Evolutionary conservation across 2,888 invertebrate species (phyloP).

Genomic region (Bhutanitis thaidina): DNA sequence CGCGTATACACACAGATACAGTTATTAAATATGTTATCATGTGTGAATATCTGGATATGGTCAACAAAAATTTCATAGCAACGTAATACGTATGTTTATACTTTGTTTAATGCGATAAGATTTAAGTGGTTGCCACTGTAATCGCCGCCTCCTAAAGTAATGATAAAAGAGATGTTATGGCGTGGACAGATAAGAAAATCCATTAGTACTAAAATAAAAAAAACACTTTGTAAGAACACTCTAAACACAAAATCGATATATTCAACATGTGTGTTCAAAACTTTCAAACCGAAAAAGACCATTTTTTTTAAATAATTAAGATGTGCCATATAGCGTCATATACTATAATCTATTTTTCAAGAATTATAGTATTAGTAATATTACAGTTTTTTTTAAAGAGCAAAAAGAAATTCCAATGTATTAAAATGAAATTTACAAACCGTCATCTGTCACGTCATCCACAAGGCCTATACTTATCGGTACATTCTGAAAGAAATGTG

Average conservation of each 20-base stretch:
- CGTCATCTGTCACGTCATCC: not conserved
- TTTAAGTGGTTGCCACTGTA: conserved; percentile 20
- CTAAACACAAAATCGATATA: not conserved
- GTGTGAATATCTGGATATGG: not conserved
- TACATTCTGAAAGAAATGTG: conserved; percentile 25
- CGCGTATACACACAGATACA: not conserved
- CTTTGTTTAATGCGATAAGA: conserved; percentile 16
- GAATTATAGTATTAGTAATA: no score
- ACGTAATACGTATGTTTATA: conserved; percentile 30
- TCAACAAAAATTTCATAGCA: conserved; percentile 39
- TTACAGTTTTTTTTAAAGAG: no score
- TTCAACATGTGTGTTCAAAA: not conserved
- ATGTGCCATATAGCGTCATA: no score
- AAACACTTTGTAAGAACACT: no score
- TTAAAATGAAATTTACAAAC: not conserved
- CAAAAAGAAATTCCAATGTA: not conserved
- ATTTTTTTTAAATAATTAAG: no score
- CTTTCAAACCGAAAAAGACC: no score
- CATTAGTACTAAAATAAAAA: conserved; percentile 6
- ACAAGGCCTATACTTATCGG: not conserved
- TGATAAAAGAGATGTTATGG: conserved; percentile 20
- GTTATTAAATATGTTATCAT: not conserved
- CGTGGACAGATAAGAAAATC: conserved; percentile 15
- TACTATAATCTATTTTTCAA: no score
- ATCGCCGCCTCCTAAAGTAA: conserved; percentile 16